Percentiles rank a stretch among this genome's conserved stretches.
Evolutionary conservation across 2,113 vertebrate genomes (phyloP).

Genomic region (Leuciscus idus): DNA sequence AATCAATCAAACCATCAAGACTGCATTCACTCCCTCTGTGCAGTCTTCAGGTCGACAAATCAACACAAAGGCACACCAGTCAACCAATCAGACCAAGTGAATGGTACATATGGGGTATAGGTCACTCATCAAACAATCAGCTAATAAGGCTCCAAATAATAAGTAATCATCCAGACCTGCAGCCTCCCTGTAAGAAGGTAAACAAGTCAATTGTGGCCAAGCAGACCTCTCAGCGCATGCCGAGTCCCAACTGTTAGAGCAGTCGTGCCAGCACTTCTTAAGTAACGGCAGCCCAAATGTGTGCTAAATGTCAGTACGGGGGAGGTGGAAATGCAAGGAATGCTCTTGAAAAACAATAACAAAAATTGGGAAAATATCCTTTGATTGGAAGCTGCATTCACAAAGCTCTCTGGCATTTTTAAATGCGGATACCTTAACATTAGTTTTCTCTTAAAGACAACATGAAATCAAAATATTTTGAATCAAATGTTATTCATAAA

Average conservation of each 20-base stretch:
- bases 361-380: conserved; percentile 32
- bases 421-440: too few relatives aligned
- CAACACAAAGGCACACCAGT: conserved; percentile 36
- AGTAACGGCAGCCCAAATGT: neutral
- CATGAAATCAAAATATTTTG: neutral
- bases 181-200: conserved; percentile 22
- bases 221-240: neutral
- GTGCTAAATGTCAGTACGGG: conserved; percentile 10
- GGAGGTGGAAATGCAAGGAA: conserved; percentile 4
- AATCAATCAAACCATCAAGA: conserved; percentile 54
- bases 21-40: conserved; percentile 39
- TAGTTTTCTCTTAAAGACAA: neutral
- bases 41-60: conserved; percentile 48
- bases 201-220: conserved; percentile 37
- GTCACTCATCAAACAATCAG: conserved; percentile 55
- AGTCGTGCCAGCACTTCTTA: neutral
- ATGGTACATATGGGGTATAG: neutral
- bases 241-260: conserved; percentile 10
- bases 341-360: conserved; percentile 21
- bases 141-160: conserved; percentile 42
- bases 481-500: neutral
- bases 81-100: conserved; percentile 40
- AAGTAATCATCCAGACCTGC: conserved; percentile 44
- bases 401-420: neutral
- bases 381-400: conserved; percentile 7